Percentiles rank a stretch among this genome's conserved stretches.
These are phyloP conservation scores for Saturnia japonica DNA, from an alignment of 2,888 invertebrate species.

Conservation along the genomic window DNA sequence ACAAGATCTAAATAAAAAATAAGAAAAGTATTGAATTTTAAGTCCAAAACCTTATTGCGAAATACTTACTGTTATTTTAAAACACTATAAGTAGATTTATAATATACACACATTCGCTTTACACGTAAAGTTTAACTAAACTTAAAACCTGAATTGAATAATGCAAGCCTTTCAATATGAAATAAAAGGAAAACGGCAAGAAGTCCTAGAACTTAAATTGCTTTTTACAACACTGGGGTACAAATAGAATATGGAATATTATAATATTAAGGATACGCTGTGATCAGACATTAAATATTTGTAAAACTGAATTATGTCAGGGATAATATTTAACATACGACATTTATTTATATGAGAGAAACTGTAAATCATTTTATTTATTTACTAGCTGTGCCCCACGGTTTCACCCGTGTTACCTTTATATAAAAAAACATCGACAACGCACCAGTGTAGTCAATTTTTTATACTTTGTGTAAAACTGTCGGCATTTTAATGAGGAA, in stretches of 20 bases:
- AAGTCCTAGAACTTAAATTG: neutral
- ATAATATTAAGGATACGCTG: neutral
- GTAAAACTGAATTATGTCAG: neutral
- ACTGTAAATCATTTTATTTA: no score
- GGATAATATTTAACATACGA: neutral
- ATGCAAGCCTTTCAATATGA: slow-evolving; percentile 33
- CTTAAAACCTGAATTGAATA: slow-evolving; percentile 25
- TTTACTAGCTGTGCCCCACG: no score
- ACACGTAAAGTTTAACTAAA: neutral
- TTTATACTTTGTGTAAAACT: no score
- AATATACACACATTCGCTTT: slow-evolving; percentile 10
- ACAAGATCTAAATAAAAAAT: neutral
- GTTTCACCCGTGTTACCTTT: no score
- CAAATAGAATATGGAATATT: neutral
- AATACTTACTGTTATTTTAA: neutral
- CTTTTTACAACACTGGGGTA: neutral
- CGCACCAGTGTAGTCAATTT: no score
- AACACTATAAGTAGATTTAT: neutral
- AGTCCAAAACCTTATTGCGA: neutral
- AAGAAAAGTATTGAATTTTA: neutral
- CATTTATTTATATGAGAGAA: neutral
- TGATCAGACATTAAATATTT: neutral
- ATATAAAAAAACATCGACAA: no score
- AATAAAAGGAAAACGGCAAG: slow-evolving; percentile 9
- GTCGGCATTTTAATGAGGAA: no score